Base-by-base conservation (phyloP, 2,888 invertebrate species). In the Platerodrilus igneus region DNA sequence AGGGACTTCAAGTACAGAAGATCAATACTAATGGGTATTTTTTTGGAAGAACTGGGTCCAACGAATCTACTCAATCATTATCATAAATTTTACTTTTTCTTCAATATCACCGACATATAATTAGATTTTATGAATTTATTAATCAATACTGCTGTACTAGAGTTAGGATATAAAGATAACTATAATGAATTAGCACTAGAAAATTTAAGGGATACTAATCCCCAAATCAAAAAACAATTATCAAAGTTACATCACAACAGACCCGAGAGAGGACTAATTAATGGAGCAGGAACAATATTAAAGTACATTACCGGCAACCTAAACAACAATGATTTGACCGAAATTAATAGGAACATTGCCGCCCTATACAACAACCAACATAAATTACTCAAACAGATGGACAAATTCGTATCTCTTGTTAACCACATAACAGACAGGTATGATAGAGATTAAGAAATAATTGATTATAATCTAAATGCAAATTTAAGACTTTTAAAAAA, bases 81-180 rank as follows among this genome's bases (percentile, higher is more conserved):
- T 31, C 51, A 47, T 37, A 49, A 49, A 21, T 49, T 49, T 30
- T 49, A 51, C 36, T 51, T 51, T 33, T 51, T 49, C 18, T 45
- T 47, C 44, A 51, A 51, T 30, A 35, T 51, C 15, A 51, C 20
- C 25, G 23, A 35, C n/a, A 29, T 49, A 47, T 42, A 49, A 21
- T 13, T 36, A 19, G 49, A 38, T 33, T 49, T 41, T 22, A 28
- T 17, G 20, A 32, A 37, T 18, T 11, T 51, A 21, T 31, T 46
- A 36, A 35, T 31, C 10, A 49, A 45, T 25, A 30, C 29, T 10
- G 29, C 29, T 29, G 30, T 49, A 6, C 25, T 49, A 38, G 43
- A 51, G 23, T 17, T 19, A 10, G 31, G 29, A n/a, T n/a, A 13
- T 9, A 21, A 25, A 14, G 31, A 37, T n/a, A 17, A n/a, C n/a